These are phyloP conservation scores for Diplodus sargus DNA, from an alignment of 2,797 vertebrate species.

Conservation along the genomic window DNA sequence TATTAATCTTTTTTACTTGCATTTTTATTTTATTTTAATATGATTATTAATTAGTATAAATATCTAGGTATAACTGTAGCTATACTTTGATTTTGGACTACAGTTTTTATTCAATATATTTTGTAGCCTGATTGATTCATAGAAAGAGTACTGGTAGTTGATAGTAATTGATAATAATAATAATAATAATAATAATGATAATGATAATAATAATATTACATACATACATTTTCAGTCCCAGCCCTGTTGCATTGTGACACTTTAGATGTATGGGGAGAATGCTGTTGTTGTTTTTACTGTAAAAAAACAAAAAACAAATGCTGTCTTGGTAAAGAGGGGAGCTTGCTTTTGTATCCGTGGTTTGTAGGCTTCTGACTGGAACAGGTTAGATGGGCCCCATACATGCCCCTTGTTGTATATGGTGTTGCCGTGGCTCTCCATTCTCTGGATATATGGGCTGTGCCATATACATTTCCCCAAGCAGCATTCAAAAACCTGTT, in stretches of 20 bases:
- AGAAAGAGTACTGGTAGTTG: not conserved
- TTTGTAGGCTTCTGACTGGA: constrained; percentile 2
- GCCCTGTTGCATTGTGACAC: not conserved
- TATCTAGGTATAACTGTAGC: not conserved
- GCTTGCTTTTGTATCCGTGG: not conserved
- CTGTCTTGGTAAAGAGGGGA: not conserved
- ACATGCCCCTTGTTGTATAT: not conserved
- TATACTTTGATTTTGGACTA: not conserved
- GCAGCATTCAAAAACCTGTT: not conserved
- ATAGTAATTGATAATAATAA: no score
- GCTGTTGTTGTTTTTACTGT: not conserved
- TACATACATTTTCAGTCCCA: not conserved
- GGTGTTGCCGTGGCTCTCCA: not conserved
- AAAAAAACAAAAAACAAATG: not conserved
- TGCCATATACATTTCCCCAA: not conserved
- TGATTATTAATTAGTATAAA: not conserved
- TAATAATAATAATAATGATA: no score
- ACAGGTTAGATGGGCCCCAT: constrained; percentile 2
- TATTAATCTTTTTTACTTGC: not conserved
- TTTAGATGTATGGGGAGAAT: not conserved
- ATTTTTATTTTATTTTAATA: no score
- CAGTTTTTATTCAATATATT: not conserved
- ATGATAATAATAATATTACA: no score
- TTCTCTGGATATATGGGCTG: not conserved
- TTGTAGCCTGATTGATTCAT: not conserved